Percentiles rank a stretch among this genome's conserved stretches.
Conservation (phyloP, 2,797 vertebrate species). For the Pelobates cultripes region DNA sequence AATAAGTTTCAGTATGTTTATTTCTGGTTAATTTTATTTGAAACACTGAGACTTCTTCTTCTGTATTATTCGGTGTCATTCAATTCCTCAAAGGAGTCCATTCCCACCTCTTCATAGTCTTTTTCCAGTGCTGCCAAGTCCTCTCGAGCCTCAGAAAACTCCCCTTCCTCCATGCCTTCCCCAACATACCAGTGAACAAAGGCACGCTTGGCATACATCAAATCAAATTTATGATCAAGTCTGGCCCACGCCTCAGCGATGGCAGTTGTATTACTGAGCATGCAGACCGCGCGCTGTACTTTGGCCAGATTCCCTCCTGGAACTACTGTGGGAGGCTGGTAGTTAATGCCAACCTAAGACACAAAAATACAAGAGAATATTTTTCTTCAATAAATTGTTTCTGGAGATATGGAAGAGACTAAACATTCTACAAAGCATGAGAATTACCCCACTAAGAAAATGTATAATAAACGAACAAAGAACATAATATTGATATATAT, state of each 20-base stretch:
- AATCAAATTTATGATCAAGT: conserved; percentile 93
- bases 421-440: no score
- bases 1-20: conserved; percentile 1
- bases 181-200: conserved; percentile 97
- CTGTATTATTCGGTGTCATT: conserved; percentile 70
- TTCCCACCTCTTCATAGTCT: conserved; percentile 95
- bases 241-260: conserved; percentile 93
- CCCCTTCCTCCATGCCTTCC: conserved; percentile 95
- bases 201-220: conserved; percentile 95
- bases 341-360: conserved; percentile 92
- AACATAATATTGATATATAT: no score
- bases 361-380: conserved; percentile 5
- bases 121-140: conserved; percentile 95
- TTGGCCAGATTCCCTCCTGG: conserved; percentile 90
- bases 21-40: not conserved
- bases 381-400: not conserved
- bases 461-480: no score
- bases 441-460: no score
- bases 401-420: no score
- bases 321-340: conserved; percentile 89
- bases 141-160: conserved; percentile 92
- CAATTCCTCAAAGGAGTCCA: conserved; percentile 75
- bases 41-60: conserved; percentile 29
- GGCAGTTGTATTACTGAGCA: conserved; percentile 94
- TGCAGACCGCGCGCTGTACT: conserved; percentile 90